Evolutionary conservation across 2,113 vertebrate genomes (phyloP).

Genomic region (Scatophagus argus): DNA sequence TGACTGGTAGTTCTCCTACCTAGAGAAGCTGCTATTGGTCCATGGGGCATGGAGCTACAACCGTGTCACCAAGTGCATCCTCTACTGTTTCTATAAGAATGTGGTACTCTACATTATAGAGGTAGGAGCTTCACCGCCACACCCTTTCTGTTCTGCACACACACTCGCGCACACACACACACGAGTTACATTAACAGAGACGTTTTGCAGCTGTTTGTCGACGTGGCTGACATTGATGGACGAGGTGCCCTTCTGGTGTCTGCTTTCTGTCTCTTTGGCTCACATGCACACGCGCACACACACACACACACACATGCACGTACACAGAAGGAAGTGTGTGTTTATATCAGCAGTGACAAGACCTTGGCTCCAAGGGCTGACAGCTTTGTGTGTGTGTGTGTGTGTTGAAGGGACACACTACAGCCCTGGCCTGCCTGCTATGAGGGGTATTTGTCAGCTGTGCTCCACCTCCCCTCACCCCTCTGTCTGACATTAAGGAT

Average conservation of each 20-base stretch:
- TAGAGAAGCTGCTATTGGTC: constrained; percentile 96
- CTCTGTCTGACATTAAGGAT: constrained; percentile 74
- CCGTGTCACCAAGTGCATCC: constrained; percentile 98
- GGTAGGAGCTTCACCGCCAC: constrained; percentile 82
- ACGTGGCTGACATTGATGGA: constrained; percentile 83
- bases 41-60: constrained; percentile 99
- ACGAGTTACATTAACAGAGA: constrained; percentile 79
- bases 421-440: constrained; percentile 57
- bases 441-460: constrained; percentile 80
- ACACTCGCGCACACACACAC: constrained; percentile 52
- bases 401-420: constrained; percentile 46
- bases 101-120: constrained; percentile 99
- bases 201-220: constrained; percentile 84
- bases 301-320: constrained; percentile 55
- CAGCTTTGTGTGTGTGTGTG: constrained; percentile 39
- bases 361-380: constrained; percentile 63
- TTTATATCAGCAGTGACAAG: constrained; percentile 67
- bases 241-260: constrained; percentile 81
- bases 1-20: constrained; percentile 91
- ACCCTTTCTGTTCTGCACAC: constrained; percentile 30
- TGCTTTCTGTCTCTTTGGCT: constrained; percentile 80
- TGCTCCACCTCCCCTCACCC: constrained; percentile 40
- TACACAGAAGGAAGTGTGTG: constrained; percentile 48
- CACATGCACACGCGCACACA: constrained; percentile 54
- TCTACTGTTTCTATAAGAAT: constrained; percentile 99